These are phyloP conservation scores for Calephelis perditalis DNA, from an alignment of 2,888 invertebrate genomes.

Conservation along the genomic window DNA sequence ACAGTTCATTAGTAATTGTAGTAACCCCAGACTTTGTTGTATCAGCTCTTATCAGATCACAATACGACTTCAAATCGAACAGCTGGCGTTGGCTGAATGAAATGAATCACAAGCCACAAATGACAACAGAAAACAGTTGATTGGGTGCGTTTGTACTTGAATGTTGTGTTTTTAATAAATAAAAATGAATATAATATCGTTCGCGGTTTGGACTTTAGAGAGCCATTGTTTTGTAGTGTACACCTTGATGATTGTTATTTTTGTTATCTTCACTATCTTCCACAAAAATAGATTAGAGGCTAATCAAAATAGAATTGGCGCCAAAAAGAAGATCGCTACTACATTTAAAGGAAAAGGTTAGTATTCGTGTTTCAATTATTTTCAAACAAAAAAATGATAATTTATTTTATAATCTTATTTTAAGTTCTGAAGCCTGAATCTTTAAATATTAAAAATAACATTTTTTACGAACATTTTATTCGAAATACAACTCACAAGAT, in stretches of 20 bases:
- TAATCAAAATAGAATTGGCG: constrained; percentile 41
- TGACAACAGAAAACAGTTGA: background rate
- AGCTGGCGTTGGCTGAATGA: constrained; percentile 17
- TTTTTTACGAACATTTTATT: too few species aligned
- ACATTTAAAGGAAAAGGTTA: constrained; percentile 48
- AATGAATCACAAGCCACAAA: too few species aligned
- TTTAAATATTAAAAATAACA: too few species aligned
- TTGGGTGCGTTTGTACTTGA: background rate
- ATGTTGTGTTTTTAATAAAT: constrained; percentile 5
- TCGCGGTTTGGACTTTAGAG: constrained; percentile 61
- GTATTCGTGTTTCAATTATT: constrained; percentile 29
- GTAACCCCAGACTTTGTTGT: too few species aligned
- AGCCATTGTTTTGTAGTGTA: constrained; percentile 66
- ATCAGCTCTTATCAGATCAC: too few species aligned
- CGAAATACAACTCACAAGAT: too few species aligned
- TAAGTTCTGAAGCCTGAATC: too few species aligned
- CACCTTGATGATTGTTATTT: constrained; percentile 52
- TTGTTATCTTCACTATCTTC: constrained; percentile 56
- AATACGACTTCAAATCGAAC: too few species aligned
- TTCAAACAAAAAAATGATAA: constrained; percentile 8
- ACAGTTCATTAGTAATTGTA: too few species aligned
- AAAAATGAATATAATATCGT: constrained; percentile 59
- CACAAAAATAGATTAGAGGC: constrained; percentile 60
- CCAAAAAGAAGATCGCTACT: constrained; percentile 48
- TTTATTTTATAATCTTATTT: too few species aligned